A percentile compares a stretch with the other conserved stretches of the same genome.
Evolutionary conservation across 2,888 invertebrate species (phyloP).

Genomic region (Altica lythri): DNA sequence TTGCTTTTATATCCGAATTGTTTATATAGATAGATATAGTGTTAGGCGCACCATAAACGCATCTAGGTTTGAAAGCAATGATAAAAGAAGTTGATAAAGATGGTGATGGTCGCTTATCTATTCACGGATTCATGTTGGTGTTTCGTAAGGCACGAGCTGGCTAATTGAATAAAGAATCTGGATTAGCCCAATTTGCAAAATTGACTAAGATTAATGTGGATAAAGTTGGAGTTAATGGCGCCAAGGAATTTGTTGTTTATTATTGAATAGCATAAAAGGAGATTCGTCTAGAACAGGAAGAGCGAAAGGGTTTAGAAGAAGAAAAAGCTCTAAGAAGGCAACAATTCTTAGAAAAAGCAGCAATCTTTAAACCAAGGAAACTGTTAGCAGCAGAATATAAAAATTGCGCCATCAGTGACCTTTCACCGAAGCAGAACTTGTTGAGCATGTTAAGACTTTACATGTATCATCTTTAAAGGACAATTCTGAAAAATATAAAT

Average conservation of each 20-base stretch:
- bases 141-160: slow-evolving; percentile 91
- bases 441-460: too few species aligned
- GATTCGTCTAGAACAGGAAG: slow-evolving; percentile 90
- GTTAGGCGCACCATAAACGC: slow-evolving; percentile 93
- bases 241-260: slow-evolving; percentile 86
- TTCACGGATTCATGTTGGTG: slow-evolving; percentile 84
- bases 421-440: too few species aligned
- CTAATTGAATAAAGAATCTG: slow-evolving; percentile 84
- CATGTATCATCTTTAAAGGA: too few species aligned
- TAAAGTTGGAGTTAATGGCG: slow-evolving; percentile 92
- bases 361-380: slow-evolving; percentile 71
- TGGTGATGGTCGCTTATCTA: slow-evolving; percentile 83
- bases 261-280: slow-evolving; percentile 81
- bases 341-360: slow-evolving; percentile 88
- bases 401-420: too few species aligned
- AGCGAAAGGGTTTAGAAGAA: slow-evolving; percentile 80
- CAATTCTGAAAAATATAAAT: too few species aligned
- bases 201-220: slow-evolving; percentile 92
- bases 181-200: slow-evolving; percentile 82
- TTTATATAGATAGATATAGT: too few species aligned
- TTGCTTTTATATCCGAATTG: too few species aligned
- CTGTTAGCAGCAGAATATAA: too few species aligned
- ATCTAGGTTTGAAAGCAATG: slow-evolving; percentile 92
- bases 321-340: slow-evolving; percentile 80
- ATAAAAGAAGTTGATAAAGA: slow-evolving; percentile 91